A percentile compares a stretch with the other conserved stretches of the same genome.
Conservation (phyloP, 2,888 invertebrate species). For the Serrognathus titanus region DNA sequence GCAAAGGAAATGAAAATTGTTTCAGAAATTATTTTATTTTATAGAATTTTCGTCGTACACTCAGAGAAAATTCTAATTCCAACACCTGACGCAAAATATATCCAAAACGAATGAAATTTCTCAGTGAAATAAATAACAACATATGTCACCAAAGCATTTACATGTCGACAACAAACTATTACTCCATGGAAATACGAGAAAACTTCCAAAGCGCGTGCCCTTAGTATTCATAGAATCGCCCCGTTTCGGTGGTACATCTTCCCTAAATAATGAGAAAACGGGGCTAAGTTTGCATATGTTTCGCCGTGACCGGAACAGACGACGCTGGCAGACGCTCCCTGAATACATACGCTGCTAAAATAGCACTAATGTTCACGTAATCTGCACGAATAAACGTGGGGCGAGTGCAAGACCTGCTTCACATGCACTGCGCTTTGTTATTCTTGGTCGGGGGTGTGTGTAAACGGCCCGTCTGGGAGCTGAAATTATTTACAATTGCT, state of each 20-base stretch:
- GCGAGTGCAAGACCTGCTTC: constrained; percentile 6
- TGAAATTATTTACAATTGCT: constrained; percentile 17
- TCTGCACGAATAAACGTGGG: constrained; percentile 14
- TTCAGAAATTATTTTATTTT: too few relatives aligned
- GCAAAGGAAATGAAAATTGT: too few relatives aligned
- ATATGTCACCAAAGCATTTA: neutral
- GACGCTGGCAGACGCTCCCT: constrained; percentile 13
- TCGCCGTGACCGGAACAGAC: constrained; percentile 16
- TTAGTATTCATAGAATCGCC: neutral
- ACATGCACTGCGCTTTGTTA: constrained; percentile 19
- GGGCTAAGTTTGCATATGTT: constrained; percentile 9
- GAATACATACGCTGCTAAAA: constrained; percentile 18
- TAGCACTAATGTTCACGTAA: constrained; percentile 14
- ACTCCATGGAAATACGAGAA: neutral
- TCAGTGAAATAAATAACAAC: too few relatives aligned
- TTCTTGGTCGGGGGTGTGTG: constrained; percentile 13
- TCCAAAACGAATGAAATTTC: too few relatives aligned
- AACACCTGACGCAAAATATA: too few relatives aligned
- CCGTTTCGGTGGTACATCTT: neutral
- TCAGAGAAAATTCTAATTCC: too few relatives aligned
- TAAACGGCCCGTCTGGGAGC: constrained; percentile 12
- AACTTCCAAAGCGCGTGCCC: neutral
- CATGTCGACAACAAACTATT: neutral
- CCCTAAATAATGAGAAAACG: constrained; percentile 2
- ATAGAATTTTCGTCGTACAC: too few relatives aligned